Evolutionary conservation across 2,888 invertebrate species (phyloP), one percentile per base, ranked within the genome.

Genomic region (Leptura quadrifasciata): DNA sequence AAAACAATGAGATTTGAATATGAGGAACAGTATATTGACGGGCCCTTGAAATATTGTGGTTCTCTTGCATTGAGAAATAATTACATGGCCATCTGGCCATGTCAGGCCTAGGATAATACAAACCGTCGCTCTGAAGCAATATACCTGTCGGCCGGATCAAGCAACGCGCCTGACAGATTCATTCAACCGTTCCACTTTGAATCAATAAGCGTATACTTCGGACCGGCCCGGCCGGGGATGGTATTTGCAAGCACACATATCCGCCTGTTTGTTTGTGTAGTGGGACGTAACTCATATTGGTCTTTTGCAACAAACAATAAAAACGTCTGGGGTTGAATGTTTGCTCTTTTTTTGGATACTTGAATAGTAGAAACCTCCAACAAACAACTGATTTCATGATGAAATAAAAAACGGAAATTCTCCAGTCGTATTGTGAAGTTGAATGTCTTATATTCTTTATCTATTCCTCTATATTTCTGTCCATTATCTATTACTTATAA

Each of bases 111-210:
- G 75, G 70, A 75, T 72, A 73, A 75, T 75, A 64, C 68, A 74
- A 75, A 75, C 77, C 69, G 74, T 76, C 74, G 70, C 76, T 74
- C 57, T 18, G 55, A 39, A 73, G 77, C 75, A 77, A 79, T 81
- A 76, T 81, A 80, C 81, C 80, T 80, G 79, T 81, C 78, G 77
- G 71, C 69, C 67, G 74, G 77, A 79, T 80, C 80, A 79, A 79
- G 80, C 80, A 78, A 71, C 79, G 77, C 82, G 80, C 77, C 80
- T 82, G 82, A 81, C 81, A 79, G 79, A 77, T 80, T 79, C 77
- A 81, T 82, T 81, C 82, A 82, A 74, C 70, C 75, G 79, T 75
- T 76, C 75, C 75, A 74, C 74, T 72, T 77, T 80, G 79, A 82
- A 82, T 82, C 82, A 81, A 82, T 82, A 82, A 81, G 79, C 76